Evolutionary conservation across 2,113 vertebrate genomes (phyloP).

Genomic region (Myotis davidii): DNA sequence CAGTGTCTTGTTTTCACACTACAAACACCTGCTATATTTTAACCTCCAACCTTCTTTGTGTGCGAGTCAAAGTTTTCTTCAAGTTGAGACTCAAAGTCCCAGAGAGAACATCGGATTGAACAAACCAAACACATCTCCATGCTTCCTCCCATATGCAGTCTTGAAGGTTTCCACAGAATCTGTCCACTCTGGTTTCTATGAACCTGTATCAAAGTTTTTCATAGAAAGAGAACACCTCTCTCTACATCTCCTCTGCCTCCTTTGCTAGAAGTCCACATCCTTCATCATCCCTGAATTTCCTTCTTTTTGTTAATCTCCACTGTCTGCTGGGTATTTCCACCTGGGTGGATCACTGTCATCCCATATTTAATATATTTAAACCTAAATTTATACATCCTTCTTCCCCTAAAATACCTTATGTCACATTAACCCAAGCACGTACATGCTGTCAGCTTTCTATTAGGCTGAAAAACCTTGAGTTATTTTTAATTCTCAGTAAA

Average conservation of each 20-base stretch:
- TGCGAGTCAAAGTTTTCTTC: not conserved
- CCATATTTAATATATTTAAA: not conserved
- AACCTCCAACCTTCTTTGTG: not conserved
- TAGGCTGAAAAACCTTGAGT: not conserved
- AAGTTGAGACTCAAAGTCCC: not conserved
- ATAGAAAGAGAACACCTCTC: not conserved
- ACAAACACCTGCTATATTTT: not conserved
- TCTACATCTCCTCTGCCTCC: not conserved
- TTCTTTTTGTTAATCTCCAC: not conserved
- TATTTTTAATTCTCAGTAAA: slow-evolving; percentile 30
- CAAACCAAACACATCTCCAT: not conserved
- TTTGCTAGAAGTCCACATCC: not conserved
- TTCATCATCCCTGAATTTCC: not conserved
- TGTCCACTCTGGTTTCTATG: not conserved
- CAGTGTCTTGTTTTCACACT: not conserved
- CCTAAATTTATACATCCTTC: not conserved
- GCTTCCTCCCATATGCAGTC: not conserved
- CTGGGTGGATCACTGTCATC: not conserved
- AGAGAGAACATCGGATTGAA: not conserved
- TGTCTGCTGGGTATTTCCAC: not conserved
- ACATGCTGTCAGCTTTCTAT: not conserved
- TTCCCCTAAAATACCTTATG: not conserved
- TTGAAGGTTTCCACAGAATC: not conserved
- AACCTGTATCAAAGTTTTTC: not conserved
- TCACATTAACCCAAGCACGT: not conserved